phyloP scores from a whole-genome alignment of 2,888 invertebrate species.

The Carterocephalus palaemon region DNA sequence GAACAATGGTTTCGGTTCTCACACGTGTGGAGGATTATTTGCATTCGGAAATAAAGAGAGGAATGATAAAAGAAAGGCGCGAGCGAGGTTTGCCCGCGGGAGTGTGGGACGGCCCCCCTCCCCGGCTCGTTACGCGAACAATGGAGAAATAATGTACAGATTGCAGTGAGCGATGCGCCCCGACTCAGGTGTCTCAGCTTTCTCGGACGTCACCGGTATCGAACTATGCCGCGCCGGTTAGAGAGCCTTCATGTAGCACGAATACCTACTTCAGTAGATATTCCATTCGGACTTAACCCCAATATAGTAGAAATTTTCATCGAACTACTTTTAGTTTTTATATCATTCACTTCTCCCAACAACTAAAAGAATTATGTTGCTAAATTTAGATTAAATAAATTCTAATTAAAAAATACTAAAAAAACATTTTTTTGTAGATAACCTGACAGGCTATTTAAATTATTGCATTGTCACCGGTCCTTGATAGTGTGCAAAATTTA shows the following conservation, averaged over 20 bases:
- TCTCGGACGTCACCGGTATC: conserved; percentile 57
- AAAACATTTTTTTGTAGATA: too few relatives aligned
- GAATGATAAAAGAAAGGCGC: conserved; percentile 80
- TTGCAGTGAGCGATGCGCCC: conserved; percentile 80
- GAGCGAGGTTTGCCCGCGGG: conserved; percentile 66
- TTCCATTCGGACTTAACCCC: neutral
- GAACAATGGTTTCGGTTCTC: conserved; percentile 80
- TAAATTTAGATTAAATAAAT: too few relatives aligned
- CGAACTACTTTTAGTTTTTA: too few relatives aligned
- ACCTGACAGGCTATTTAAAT: too few relatives aligned
- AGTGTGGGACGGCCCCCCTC: conserved; percentile 58
- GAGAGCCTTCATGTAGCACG: conserved; percentile 1
- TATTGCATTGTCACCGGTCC: too few relatives aligned
- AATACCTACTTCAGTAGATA: neutral
- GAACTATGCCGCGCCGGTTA: too few relatives aligned
- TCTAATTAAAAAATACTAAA: too few relatives aligned
- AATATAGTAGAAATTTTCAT: too few relatives aligned
- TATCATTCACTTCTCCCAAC: too few relatives aligned
- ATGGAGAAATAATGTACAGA: conserved; percentile 80
- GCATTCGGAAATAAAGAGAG: conserved; percentile 80
- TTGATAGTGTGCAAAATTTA: too few relatives aligned
- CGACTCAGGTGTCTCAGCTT: conserved; percentile 74
- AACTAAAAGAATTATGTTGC: too few relatives aligned
- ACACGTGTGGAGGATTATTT: conserved; percentile 81
- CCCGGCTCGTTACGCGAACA: conserved; percentile 79